Conservation (phyloP, 2,113 vertebrate species). For the Alligator mississippiensis region DNA sequence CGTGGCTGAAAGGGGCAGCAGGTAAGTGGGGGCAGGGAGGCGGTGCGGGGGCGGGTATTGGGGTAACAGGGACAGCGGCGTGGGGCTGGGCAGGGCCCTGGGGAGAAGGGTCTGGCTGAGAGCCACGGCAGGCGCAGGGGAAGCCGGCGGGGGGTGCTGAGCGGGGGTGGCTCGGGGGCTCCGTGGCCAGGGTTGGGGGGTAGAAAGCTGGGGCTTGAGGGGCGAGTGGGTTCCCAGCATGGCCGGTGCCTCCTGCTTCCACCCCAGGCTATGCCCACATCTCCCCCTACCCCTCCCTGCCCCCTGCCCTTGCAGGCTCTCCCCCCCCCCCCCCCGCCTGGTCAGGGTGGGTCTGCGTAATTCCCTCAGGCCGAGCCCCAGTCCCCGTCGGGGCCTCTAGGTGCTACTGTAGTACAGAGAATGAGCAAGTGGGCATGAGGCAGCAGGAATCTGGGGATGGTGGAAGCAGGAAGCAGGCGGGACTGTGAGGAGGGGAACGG, state of each 20-base stretch:
- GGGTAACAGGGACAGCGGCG: background rate
- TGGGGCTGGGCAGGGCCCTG: too few species aligned
- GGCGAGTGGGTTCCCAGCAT: accelerated
- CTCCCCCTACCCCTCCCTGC: background rate
- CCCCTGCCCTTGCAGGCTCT: background rate
- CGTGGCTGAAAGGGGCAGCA: background rate
- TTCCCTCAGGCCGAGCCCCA: background rate
- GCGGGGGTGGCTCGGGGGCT: too few species aligned
- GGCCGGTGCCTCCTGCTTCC: background rate
- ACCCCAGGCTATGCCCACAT: accelerated
- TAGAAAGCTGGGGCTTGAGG: background rate
- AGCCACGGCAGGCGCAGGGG: too few species aligned
- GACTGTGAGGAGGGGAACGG: background rate
- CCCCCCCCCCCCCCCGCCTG: background rate
- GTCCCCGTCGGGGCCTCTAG: accelerated
- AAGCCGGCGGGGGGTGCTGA: background rate
- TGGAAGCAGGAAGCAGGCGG: background rate
- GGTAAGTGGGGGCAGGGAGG: too few species aligned
- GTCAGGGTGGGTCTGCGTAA: background rate
- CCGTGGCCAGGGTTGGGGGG: conserved; percentile 13
- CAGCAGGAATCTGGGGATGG: background rate
- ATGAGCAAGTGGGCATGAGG: background rate
- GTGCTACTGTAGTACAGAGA: background rate
- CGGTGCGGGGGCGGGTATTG: background rate
- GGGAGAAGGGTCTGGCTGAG: background rate